Conservation (phyloP, 1,140 invertebrate genomes). For the Streblospio benedicti region DNA sequence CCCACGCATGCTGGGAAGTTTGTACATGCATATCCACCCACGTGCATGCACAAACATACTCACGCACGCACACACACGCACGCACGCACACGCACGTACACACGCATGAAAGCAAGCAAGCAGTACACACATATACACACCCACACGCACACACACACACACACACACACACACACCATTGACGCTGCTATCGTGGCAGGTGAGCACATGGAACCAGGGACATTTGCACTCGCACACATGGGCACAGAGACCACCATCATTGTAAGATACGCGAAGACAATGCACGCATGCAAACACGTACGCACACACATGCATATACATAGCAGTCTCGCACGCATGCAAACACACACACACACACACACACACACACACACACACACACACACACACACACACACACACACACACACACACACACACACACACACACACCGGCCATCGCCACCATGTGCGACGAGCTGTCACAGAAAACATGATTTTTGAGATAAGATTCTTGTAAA, state of each 20-base stretch:
- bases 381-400: constrained; percentile 15
- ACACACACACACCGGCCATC: constrained; percentile 6
- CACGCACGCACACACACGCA: constrained; percentile 11
- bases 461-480: too few species aligned
- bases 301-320: too few species aligned
- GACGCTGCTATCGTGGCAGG: too few species aligned
- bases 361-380: constrained; percentile 11
- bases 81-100: background rate
- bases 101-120: background rate
- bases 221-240: too few species aligned
- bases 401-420: constrained; percentile 13
- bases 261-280: too few species aligned
- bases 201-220: too few species aligned
- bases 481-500: too few species aligned
- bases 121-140: constrained; percentile 10
- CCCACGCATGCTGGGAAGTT: background rate
- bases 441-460: too few species aligned
- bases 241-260: too few species aligned
- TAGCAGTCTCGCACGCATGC: too few species aligned
- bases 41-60: constrained; percentile 12
- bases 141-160: constrained; percentile 14
- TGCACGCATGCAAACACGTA: too few species aligned
- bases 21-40: background rate
- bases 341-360: background rate
- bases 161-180: constrained; percentile 12